phyloP scores from a whole-genome alignment of 2,113 vertebrate species.

The Scomber colias region DNA sequence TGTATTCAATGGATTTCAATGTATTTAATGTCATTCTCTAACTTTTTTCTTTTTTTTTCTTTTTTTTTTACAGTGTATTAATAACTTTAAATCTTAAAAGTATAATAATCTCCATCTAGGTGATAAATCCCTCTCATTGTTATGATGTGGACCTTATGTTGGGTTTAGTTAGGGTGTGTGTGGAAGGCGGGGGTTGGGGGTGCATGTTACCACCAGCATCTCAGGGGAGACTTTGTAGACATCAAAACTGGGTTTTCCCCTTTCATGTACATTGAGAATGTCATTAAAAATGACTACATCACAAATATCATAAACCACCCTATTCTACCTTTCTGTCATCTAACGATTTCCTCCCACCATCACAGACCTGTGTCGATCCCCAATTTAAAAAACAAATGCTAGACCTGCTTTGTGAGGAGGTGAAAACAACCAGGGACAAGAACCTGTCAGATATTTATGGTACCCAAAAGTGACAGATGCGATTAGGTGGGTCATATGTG shows the following conservation, averaged over 20 bases:
- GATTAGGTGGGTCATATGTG: slow-evolving; percentile 57
- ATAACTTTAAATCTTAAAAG: not conserved
- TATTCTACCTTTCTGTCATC: not conserved
- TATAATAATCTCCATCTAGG: not conserved
- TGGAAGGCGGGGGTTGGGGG: not conserved
- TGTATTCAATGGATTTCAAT: not conserved
- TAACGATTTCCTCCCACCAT: not conserved
- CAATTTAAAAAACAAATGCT: slow-evolving; percentile 22
- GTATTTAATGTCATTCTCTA: not conserved
- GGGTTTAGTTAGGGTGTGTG: not conserved
- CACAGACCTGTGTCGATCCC: not conserved
- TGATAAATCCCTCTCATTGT: not conserved
- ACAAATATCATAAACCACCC: not conserved
- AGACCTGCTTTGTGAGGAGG: slow-evolving; percentile 5
- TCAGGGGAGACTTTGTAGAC: slow-evolving; percentile 31
- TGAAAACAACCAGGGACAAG: slow-evolving; percentile 19
- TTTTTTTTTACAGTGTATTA: not conserved
- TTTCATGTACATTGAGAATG: slow-evolving; percentile 6
- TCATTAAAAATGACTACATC: slow-evolving; percentile 20
- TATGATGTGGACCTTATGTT: not conserved
- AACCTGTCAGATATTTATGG: slow-evolving; percentile 29
- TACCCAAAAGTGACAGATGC: slow-evolving; percentile 56
- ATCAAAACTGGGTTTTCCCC: slow-evolving; percentile 38
- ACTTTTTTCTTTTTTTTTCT: not conserved
- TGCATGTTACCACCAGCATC: slow-evolving; percentile 4